Conservation (phyloP, 1,140 invertebrate species). For the Panagrolaimus sp. region DNA sequence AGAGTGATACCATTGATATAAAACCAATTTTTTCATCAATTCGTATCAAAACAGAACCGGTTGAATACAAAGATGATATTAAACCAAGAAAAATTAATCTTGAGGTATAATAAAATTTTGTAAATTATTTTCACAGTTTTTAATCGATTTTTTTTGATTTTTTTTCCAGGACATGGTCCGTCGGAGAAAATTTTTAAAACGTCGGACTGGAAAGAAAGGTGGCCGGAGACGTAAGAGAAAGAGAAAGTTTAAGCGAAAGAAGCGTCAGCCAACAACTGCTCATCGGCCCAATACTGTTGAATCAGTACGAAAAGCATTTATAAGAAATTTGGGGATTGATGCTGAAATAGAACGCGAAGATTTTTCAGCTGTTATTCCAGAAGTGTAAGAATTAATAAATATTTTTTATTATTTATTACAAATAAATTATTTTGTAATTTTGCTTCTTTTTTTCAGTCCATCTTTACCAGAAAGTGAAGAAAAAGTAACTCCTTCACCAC, state of each 20-base stretch:
- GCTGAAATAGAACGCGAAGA: constrained; percentile 5
- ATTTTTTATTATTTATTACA: neutral
- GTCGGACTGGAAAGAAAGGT: neutral
- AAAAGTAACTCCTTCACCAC: constrained; percentile 1
- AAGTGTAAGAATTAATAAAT: neutral
- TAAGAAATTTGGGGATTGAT: constrained; percentile 7
- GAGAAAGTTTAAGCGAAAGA: constrained; percentile 15
- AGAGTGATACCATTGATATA: constrained; percentile 13
- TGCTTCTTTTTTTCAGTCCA: neutral
- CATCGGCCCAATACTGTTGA: neutral
- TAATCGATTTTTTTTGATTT: no score
- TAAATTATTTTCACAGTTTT: no score
- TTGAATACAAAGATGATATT: constrained; percentile 6
- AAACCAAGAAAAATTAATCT: constrained; percentile 9
- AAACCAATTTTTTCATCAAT: constrained; percentile 12
- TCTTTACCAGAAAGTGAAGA: constrained; percentile 6
- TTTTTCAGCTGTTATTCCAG: constrained; percentile 3
- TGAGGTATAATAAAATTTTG: neutral
- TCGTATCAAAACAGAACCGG: constrained; percentile 12
- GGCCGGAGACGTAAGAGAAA: neutral
- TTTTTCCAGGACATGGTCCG: neutral
- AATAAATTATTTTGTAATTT: neutral
- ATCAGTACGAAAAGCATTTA: constrained; percentile 13
- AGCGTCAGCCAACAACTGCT: neutral
- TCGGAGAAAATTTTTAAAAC: neutral